Conservation (phyloP, 2,888 invertebrate species). For the Ormyrus pomaceus region DNA sequence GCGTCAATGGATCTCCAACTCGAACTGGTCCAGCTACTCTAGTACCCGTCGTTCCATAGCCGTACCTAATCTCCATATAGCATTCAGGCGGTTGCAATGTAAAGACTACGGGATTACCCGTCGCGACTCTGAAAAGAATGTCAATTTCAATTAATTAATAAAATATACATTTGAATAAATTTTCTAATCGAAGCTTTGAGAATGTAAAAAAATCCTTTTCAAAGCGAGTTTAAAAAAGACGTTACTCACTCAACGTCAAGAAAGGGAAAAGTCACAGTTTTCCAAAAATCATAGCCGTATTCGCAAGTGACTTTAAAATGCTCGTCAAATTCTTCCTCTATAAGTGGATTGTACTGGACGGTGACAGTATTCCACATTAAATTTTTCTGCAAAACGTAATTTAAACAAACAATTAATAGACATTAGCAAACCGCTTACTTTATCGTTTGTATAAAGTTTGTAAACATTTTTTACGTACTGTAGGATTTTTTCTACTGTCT, state of each 20-base stretch:
- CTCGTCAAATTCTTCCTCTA: constrained; percentile 95
- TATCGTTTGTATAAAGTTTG: neutral
- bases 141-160: too few relatives aligned
- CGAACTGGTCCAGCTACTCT: constrained; percentile 92
- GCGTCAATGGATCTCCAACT: constrained; percentile 93
- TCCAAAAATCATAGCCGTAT: constrained; percentile 97
- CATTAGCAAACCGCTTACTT: neutral
- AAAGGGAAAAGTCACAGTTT: constrained; percentile 96
- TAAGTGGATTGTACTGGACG: constrained; percentile 94
- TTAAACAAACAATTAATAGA: neutral
- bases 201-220: constrained; percentile 41
- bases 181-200: neutral
- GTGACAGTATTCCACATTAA: constrained; percentile 98
- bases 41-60: constrained; percentile 91
- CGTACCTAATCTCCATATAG: constrained; percentile 96
- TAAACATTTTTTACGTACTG: constrained; percentile 79
- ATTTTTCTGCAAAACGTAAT: constrained; percentile 83
- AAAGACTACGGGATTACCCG: constrained; percentile 95
- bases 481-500: constrained; percentile 89
- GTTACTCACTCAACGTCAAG: constrained; percentile 93
- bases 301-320: constrained; percentile 97
- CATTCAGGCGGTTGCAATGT: constrained; percentile 95
- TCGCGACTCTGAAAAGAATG: constrained; percentile 86
- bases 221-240: neutral
- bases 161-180: constrained; percentile 11